phyloP scores from a whole-genome alignment of 1,140 invertebrate species.

The Gonioctena quinquepunctata region DNA sequence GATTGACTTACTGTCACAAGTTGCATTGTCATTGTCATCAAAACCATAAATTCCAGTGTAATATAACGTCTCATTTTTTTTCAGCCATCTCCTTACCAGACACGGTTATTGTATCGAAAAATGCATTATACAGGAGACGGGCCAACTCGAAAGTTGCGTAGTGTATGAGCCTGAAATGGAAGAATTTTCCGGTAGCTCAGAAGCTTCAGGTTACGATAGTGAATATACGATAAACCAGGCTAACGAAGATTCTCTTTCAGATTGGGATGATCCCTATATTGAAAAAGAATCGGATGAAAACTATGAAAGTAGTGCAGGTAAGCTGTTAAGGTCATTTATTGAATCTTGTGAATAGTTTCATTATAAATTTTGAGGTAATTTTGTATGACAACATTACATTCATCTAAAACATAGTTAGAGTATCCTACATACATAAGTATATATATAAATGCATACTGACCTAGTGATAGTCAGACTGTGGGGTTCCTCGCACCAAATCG shows the following conservation, averaged over 20 bases:
- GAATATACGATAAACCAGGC: constrained; percentile 26
- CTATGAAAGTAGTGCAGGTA: background rate
- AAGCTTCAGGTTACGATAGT: constrained; percentile 34
- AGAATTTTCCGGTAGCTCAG: constrained; percentile 34
- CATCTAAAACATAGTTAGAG: too few species aligned
- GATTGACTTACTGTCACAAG: background rate
- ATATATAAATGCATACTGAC: too few species aligned
- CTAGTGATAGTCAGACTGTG: too few species aligned
- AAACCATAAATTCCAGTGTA: background rate
- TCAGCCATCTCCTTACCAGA: constrained; percentile 30
- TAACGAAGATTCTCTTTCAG: constrained; percentile 23
- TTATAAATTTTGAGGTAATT: too few species aligned
- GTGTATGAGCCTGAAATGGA: constrained; percentile 45
- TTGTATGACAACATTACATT: too few species aligned
- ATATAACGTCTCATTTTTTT: constrained; percentile 12
- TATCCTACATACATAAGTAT: too few species aligned
- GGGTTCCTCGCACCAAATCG: too few species aligned
- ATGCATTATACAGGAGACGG: constrained; percentile 35
- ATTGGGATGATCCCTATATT: constrained; percentile 29
- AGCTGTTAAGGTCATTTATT: too few species aligned
- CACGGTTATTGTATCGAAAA: constrained; percentile 41
- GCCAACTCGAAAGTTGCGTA: constrained; percentile 34
- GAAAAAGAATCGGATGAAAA: background rate
- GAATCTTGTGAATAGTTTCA: too few species aligned
- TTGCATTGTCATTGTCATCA: background rate